Evolutionary conservation across 2,113 vertebrate genomes (phyloP), one percentile per base, ranked within the genome.

Genomic region (Callionymus lyra): DNA sequence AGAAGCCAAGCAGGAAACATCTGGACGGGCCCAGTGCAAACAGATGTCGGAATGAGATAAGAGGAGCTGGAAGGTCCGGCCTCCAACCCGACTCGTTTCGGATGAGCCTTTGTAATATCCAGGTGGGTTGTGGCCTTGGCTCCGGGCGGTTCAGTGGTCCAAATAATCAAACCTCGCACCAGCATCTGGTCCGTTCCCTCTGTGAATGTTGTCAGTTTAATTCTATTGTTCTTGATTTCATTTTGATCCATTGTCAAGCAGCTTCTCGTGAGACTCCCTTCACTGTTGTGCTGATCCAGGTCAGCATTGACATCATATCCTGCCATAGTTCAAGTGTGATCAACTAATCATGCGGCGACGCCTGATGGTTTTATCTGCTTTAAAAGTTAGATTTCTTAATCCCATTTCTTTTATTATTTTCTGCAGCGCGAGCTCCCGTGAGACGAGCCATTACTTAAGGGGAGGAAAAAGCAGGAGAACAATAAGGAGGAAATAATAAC

Each of bases 1-100:
- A 74, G 74, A 68, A 77, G 71, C 74, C 74, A 81, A 70, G 80
- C 87, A 90, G 90, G 90, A 92, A 92, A 92, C 90, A 92, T 89
- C 89, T 91, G 89, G 84, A 83, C 77, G 73, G 65, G 37, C 34
- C 44, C 59, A 72, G 77, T 69, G 67, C 74, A 81, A 80, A 76
- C 84, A 87, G 85, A 87, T 87, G 84, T 82, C 66, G 69, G 63
- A 67, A 66, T 70, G 67, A 82, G 86, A 87, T 86, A 86, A 84
- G 68, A 70, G 41, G 62, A 73, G 54, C 61, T 62, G 60, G 74
- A 74, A 76, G 68, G 71, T 69, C 56, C 72, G 68, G 50, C 69
- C 59, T 67, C 69, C 74, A 63, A 52, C 65, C 56, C 63, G 58
- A 47, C 70, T 54, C 67, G n/a, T n/a, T n/a, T n/a, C n/a, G n/a